phyloP scores from a whole-genome alignment of 2,888 invertebrate species.

The Stegophylla sp. region DNA sequence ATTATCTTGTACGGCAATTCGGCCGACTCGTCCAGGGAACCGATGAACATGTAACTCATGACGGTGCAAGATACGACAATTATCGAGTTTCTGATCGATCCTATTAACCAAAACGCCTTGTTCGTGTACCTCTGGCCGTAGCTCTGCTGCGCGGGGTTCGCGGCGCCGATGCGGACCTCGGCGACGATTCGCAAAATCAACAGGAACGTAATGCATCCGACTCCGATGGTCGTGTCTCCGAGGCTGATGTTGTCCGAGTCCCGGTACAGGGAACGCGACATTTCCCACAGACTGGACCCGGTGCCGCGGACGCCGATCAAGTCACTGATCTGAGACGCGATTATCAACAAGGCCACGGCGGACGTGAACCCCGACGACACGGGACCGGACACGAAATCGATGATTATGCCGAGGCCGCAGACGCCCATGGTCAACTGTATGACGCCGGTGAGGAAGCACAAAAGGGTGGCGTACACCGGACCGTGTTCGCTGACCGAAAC shows the following conservation, averaged over 20 bases:
- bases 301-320: conserved; percentile 76
- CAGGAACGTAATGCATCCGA: conserved; percentile 76
- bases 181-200: conserved; percentile 77
- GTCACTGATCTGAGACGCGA: conserved; percentile 85
- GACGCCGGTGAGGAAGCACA: conserved; percentile 77
- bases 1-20: conserved; percentile 44
- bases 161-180: conserved; percentile 70
- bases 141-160: conserved; percentile 65
- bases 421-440: conserved; percentile 82
- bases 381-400: conserved; percentile 89
- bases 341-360: conserved; percentile 86
- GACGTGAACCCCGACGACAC: conserved; percentile 90
- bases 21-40: not conserved
- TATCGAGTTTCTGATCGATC: conserved; percentile 83
- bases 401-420: conserved; percentile 82
- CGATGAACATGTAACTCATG: conserved; percentile 71
- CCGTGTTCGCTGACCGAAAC: too few species aligned
- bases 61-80: conserved; percentile 77
- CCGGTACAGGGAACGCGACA: conserved; percentile 76
- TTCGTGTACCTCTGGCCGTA: conserved; percentile 70
- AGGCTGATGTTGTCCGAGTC: conserved; percentile 73
- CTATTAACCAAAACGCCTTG: conserved; percentile 77
- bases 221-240: conserved; percentile 79
- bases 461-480: conserved; percentile 74
- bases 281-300: conserved; percentile 79